Evolutionary conservation across 2,888 invertebrate species (phyloP), one percentile per base, ranked within the genome.

Genomic region (Protodeltote pygarga): DNA sequence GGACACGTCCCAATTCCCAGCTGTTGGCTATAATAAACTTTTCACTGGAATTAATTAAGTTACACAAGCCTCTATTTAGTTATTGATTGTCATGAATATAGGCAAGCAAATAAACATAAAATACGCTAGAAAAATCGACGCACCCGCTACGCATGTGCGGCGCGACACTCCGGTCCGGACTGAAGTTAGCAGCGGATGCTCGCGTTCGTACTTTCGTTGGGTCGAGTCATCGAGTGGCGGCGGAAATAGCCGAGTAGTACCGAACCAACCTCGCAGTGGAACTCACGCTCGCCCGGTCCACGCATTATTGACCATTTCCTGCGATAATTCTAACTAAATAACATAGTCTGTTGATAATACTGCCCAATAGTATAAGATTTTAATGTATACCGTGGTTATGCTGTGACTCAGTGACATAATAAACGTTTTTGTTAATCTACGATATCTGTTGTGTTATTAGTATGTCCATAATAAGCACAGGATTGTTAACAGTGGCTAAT

Each of bases 281-380:
- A 74, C 68, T 76, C 77, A 85, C 90, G 85, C 77, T 78, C 71
- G 81, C 71, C 67, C 77, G 80, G 82, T 78, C 78, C 73, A 71
- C 71, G 71, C 75, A 72, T 81, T 87, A 91, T 89, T 90, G 87
- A 89, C 84, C 77, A 86, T 84, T 87, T 88, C 81, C 82, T 85
- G 73, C 73, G 73, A 75, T 78, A 83, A 81, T 83, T 71, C 65
- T 59, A 75, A 57, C 69, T 75, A 73, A 80, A 78, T 76, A 75
- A 70, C 68, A 60, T 65, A 69, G 70, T 73, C 73, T 78, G 74
- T 74, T 75, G 62, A 65, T 48, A 66, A 75, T 70, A 79, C 76
- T 82, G 79, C 77, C 78, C 52, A 54, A 61, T 69, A 74, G 55
- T 64, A 65, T 55, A 51, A 61, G 45, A 41, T 41, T 48, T 34